Conservation (phyloP, 2,797 vertebrate species). For the Ctenopoma kingsleyae region DNA sequence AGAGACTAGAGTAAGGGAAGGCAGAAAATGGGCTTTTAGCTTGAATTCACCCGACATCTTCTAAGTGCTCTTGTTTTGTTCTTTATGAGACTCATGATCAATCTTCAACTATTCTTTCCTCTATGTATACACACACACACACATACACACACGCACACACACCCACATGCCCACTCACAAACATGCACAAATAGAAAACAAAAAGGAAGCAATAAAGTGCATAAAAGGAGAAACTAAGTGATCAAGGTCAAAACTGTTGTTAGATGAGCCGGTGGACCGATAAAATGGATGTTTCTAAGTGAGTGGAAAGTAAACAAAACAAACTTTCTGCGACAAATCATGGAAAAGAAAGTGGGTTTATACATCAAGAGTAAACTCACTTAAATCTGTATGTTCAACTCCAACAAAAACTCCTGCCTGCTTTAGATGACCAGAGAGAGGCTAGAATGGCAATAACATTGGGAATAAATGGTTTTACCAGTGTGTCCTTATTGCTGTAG, state of each 20-base stretch:
- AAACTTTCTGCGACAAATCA: constrained; percentile 5
- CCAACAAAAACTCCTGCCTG: background rate
- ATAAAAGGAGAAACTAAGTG: constrained; percentile 1
- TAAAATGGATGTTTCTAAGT: constrained; percentile 2
- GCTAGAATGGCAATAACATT: background rate
- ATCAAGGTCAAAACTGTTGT: constrained; percentile 13
- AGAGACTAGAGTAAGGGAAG: constrained; percentile 15
- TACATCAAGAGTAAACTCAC: background rate
- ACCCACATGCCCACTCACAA: no score
- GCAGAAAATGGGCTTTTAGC: constrained; percentile 46
- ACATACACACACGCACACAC: background rate
- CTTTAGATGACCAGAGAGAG: background rate
- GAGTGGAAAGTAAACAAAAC: constrained; percentile 20
- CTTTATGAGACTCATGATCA: constrained; percentile 32
- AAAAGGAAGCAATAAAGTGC: constrained; percentile 21
- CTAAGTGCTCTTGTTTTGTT: constrained; percentile 25
- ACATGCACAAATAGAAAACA: background rate
- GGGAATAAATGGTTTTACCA: constrained; percentile 81
- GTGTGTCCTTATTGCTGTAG: constrained; percentile 93
- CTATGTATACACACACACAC: background rate
- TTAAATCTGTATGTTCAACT: background rate
- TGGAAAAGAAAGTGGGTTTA: background rate
- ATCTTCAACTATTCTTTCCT: constrained; percentile 9
- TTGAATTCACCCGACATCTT: constrained; percentile 22
- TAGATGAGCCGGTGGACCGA: constrained; percentile 3